These are phyloP conservation scores for Temnothorax longispinosus DNA, from an alignment of 1,140 invertebrate genomes.

Conservation along the genomic window DNA sequence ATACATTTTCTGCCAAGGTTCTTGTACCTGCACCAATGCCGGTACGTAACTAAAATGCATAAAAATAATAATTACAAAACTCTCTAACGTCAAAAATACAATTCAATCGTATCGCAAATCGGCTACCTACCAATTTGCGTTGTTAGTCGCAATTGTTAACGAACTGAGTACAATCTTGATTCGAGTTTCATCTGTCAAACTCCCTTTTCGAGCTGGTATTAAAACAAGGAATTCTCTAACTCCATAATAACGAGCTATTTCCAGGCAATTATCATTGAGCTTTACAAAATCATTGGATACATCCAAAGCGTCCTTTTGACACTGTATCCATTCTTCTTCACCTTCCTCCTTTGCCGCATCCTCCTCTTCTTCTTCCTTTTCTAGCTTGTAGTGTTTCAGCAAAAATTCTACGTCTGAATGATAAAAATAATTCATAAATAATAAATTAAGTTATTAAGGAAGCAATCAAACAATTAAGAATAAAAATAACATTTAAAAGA, in stretches of 20 bases:
- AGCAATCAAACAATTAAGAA: too few species aligned
- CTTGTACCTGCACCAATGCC: conserved; percentile 94
- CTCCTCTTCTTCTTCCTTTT: conserved; percentile 76
- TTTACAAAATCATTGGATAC: conserved; percentile 88
- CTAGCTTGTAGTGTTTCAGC: conserved; percentile 86
- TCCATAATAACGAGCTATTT: conserved; percentile 91
- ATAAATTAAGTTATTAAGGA: too few species aligned
- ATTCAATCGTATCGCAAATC: neutral
- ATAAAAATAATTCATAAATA: too few species aligned
- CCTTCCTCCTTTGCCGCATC: conserved; percentile 75
- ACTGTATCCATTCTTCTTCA: conserved; percentile 80
- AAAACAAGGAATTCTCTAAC: conserved; percentile 94
- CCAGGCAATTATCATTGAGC: conserved; percentile 86
- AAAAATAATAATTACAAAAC: conserved; percentile 50
- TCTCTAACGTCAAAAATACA: neutral
- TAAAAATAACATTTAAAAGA: too few species aligned
- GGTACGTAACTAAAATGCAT: conserved; percentile 90
- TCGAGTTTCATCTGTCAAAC: conserved; percentile 91
- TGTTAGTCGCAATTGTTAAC: conserved; percentile 92
- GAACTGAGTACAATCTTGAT: conserved; percentile 95
- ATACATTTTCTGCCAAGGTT: conserved; percentile 93
- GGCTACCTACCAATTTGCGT: conserved; percentile 90
- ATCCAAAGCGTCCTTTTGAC: conserved; percentile 81
- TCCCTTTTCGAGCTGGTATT: conserved; percentile 86
- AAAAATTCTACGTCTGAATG: conserved; percentile 88